phyloP scores from a whole-genome alignment of 2,797 vertebrate species.

The Gephyroberyx darwinii region DNA sequence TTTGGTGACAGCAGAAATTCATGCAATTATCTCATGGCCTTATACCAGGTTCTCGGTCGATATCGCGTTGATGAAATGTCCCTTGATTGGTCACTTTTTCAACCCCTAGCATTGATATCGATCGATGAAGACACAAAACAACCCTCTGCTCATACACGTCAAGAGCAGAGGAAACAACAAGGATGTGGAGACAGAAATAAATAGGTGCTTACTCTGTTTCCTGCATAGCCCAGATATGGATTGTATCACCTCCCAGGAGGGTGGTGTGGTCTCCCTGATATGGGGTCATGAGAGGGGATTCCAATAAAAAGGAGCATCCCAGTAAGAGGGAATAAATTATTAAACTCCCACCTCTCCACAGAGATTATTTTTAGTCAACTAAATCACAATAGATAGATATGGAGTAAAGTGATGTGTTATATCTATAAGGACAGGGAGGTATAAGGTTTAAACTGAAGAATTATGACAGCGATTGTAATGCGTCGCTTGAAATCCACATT shows the following conservation, averaged over 20 bases:
- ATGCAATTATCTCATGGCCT: conserved; percentile 12
- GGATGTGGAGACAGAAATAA: conserved; percentile 3
- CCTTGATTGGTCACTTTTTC: background rate
- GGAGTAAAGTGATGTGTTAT: conserved; percentile 39
- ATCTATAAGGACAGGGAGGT: background rate
- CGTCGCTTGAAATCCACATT: background rate
- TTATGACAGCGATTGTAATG: conserved; percentile 3
- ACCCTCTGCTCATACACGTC: background rate
- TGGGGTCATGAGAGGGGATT: conserved; percentile 54
- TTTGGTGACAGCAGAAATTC: conserved; percentile 9
- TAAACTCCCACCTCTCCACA: conserved; percentile 51
- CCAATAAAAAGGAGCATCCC: conserved; percentile 61
- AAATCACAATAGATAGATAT: conserved; percentile 49
- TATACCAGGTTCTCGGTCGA: background rate
- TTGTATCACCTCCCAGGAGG: conserved; percentile 27
- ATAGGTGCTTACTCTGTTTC: conserved; percentile 8
- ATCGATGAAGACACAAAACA: conserved; percentile 7
- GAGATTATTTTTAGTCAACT: conserved; percentile 60
- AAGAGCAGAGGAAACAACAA: background rate
- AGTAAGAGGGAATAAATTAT: conserved; percentile 65
- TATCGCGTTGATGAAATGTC: conserved; percentile 16
- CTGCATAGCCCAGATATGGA: conserved; percentile 45
- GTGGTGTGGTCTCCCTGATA: conserved; percentile 48
- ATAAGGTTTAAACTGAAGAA: background rate
- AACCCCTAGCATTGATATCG: background rate